phyloP scores from a whole-genome alignment of 2,888 invertebrate genomes.

The Pasiphila rectangulata region DNA sequence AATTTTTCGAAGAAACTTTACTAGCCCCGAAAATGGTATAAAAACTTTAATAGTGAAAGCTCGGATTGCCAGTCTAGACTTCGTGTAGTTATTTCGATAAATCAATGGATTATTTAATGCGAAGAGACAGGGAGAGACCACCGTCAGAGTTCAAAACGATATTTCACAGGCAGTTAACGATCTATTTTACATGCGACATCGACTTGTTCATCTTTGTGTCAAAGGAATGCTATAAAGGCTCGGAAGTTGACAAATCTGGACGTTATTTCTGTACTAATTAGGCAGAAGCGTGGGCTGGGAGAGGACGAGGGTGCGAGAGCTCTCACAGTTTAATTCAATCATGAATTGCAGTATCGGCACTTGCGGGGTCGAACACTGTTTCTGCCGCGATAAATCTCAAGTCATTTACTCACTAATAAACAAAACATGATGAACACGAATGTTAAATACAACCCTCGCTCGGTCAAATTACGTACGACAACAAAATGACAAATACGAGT shows the following conservation, averaged over 20 bases:
- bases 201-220: constrained; percentile 50
- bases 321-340: constrained; percentile 53
- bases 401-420: too few species aligned
- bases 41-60: constrained; percentile 41
- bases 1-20: not conserved
- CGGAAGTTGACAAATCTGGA: constrained; percentile 77
- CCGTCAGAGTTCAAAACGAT: constrained; percentile 59
- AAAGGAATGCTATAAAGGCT: constrained; percentile 71
- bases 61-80: constrained; percentile 33
- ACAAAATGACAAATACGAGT: too few species aligned
- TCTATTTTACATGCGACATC: constrained; percentile 64
- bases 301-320: constrained; percentile 37
- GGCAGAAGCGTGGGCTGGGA: constrained; percentile 63
- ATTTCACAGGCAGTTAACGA: constrained; percentile 70
- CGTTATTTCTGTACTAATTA: constrained; percentile 80
- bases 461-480: too few species aligned
- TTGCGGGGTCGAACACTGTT: constrained; percentile 1
- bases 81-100: constrained; percentile 25
- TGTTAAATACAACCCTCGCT: too few species aligned
- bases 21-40: constrained; percentile 22
- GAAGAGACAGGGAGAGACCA: constrained; percentile 42
- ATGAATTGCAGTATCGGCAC: constrained; percentile 34
- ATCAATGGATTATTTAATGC: constrained; percentile 27
- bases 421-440: too few species aligned
- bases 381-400: not conserved